A percentile compares a stretch with the other conserved stretches of the same genome.
phyloP scores from a whole-genome alignment of 1,140 invertebrate species.

The Caerostris darwini region DNA sequence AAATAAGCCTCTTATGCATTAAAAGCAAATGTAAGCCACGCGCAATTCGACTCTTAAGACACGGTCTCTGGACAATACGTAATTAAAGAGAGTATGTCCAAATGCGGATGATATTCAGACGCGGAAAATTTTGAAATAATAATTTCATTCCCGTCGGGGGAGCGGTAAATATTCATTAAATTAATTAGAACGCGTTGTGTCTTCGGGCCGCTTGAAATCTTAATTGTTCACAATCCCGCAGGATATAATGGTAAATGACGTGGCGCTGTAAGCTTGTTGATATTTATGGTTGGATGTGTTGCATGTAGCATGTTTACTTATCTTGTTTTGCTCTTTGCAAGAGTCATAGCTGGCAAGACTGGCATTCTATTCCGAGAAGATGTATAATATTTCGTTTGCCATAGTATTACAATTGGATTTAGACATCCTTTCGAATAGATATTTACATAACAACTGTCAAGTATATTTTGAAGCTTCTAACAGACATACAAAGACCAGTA shows the following conservation, averaged over 20 bases:
- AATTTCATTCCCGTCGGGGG: constrained; percentile 15
- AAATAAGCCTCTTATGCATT: constrained; percentile 23
- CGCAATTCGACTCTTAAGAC: not conserved
- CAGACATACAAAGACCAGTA: no score
- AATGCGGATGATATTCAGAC: constrained; percentile 16
- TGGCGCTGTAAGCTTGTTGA: not conserved
- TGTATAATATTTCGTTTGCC: no score
- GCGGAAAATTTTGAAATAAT: constrained; percentile 50
- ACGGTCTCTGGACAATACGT: constrained; percentile 15
- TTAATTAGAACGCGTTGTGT: constrained; percentile 45
- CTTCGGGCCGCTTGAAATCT: constrained; percentile 44
- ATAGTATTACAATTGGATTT: no score
- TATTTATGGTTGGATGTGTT: constrained; percentile 24
- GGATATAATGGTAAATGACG: constrained; percentile 47
- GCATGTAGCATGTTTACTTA: constrained; percentile 2
- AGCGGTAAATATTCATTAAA: constrained; percentile 70
- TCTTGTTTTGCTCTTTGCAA: no score
- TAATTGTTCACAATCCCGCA: constrained; percentile 52
- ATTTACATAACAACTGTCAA: no score
- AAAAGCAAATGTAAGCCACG: constrained; percentile 10
- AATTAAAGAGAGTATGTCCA: constrained; percentile 48
- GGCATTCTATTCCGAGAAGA: no score
- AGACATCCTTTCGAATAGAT: no score
- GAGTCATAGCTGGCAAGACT: not conserved
- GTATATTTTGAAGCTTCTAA: no score